Conservation (phyloP, 2,888 invertebrate genomes). For the Eupsilia transversa region DNA sequence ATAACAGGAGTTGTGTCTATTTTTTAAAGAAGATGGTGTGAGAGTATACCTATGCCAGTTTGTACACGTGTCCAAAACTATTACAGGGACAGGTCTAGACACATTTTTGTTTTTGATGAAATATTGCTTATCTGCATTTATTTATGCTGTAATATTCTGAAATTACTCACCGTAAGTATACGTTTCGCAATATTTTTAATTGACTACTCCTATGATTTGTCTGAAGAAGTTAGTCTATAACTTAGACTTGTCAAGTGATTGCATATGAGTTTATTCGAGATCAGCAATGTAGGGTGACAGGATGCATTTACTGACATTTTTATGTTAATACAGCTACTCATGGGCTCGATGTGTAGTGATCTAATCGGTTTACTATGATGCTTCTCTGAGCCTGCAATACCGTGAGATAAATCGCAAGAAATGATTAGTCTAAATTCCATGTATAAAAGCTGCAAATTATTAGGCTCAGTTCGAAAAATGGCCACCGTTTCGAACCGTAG, state of each 20-base stretch:
- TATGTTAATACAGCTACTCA: constrained; percentile 42
- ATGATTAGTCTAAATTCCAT: background rate
- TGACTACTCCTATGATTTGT: background rate
- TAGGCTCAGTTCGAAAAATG: too few relatives aligned
- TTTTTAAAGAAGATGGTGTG: background rate
- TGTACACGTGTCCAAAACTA: too few relatives aligned
- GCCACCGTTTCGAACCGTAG: background rate
- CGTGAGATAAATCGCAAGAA: background rate
- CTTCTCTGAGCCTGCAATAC: background rate
- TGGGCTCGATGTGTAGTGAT: constrained; percentile 8
- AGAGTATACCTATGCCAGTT: too few relatives aligned
- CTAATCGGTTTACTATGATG: constrained; percentile 16
- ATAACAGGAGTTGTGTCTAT: background rate
- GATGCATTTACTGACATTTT: constrained; percentile 52
- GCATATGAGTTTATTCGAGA: constrained; percentile 40
- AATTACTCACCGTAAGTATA: too few relatives aligned
- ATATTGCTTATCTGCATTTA: background rate
- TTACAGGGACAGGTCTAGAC: background rate
- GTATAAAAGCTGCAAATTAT: background rate
- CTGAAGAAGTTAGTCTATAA: constrained; percentile 17
- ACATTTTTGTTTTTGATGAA: background rate
- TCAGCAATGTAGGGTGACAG: constrained; percentile 44
- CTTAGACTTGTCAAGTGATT: constrained; percentile 25
- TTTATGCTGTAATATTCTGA: too few relatives aligned
- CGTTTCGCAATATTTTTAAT: too few relatives aligned